Conservation (phyloP, 2,888 invertebrate species). For the Tinea pellionella region DNA sequence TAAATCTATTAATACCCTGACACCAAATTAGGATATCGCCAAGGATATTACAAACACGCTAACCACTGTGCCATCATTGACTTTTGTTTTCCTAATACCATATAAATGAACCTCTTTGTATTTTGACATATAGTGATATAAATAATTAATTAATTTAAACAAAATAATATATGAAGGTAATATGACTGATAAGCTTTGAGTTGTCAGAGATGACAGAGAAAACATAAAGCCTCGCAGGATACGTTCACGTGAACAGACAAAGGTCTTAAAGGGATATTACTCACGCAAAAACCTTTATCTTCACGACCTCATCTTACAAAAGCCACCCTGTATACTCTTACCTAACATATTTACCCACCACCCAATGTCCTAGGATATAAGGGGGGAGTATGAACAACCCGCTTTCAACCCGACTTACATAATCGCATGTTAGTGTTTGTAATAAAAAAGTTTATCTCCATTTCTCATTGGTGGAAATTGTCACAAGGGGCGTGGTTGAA, state of each 20-base stretch:
- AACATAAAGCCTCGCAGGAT: neutral
- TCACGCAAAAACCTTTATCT: neutral
- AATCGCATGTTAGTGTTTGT: neutral
- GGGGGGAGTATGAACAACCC: neutral
- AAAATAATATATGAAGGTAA: neutral
- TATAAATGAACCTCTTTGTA: no score
- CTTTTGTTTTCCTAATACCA: no score
- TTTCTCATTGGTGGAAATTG: constrained; percentile 52
- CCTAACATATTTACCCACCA: constrained; percentile 23
- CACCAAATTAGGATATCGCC: no score
- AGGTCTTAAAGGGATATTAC: neutral
- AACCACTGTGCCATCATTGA: no score
- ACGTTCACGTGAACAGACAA: neutral
- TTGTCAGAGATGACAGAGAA: neutral
- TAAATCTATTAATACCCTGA: no score
- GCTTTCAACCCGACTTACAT: neutral
- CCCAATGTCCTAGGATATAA: neutral
- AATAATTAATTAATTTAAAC: neutral
- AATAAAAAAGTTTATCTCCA: constrained; percentile 34
- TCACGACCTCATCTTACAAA: constrained; percentile 1
- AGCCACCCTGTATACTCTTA: neutral
- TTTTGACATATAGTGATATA: no score
- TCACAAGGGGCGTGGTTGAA: constrained; percentile 54
- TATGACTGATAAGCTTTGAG: neutral
- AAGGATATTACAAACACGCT: no score